Base-by-base conservation (phyloP, 1,140 invertebrate species). In the Holotrichia oblita region DNA sequence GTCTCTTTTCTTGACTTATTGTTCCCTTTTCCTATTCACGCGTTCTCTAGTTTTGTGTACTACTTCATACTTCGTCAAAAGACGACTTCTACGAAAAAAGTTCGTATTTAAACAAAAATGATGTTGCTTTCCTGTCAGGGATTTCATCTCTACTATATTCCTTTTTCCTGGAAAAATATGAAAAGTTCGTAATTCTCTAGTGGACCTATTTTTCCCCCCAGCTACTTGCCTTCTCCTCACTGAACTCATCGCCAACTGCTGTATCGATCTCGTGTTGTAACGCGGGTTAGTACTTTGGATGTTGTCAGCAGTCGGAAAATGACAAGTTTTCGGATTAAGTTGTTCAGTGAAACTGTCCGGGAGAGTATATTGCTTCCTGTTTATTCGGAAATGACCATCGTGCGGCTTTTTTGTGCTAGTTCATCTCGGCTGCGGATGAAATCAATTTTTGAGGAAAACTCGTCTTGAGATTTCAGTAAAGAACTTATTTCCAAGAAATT, bases 331-430 rank as follows among this genome's bases (percentile, higher is more conserved):
- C 61, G 22, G 61, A 69, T 69, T 69, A 69, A 24, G 61, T 69
- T 69, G 61, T 69, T 69, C 61, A 69, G 61, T 7, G 61, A 34
- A 69, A 69, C 61, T 27, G 61, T 69, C 61, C 22, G 22, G 22
- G 61, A 69, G 27, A 69, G 61, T 69, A 22, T 27, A 69, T 69
- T 27, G 61, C 61, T 69, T 69, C 61, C 61, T 69, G 61, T 69
- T 69, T 69, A 69, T 69, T 69, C 61, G 61, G 61, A 69, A 69
- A 69, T 69, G 61, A 69, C 61, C 22, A 69, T 69, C 61, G 61
- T 34, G 22, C 6, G 61, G 27, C 61, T 69, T 69, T 55, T 69
- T 27, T 69, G 61, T 22, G 12, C 22, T 34, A 69, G 61, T 69
- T 27, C n/a, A n/a, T 61, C 59, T 22, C n/a, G 59, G 20, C 17